These are phyloP conservation scores for Vulpes vulpes DNA, from an alignment of 2,113 vertebrate genomes.

Conservation along the genomic window DNA sequence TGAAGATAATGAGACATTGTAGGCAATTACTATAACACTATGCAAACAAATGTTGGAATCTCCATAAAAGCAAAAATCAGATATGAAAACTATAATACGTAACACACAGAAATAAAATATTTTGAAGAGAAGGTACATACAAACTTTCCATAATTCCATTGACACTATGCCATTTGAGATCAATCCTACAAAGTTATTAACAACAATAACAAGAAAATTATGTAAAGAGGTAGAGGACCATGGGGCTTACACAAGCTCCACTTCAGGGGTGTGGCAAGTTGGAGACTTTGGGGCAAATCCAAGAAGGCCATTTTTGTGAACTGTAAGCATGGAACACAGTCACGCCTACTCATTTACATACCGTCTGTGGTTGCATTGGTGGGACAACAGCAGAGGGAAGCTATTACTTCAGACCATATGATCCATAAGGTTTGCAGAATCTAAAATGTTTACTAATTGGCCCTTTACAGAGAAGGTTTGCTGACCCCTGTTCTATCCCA, in stretches of 20 bases:
- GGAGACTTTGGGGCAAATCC: neutral
- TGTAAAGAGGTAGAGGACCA: neutral
- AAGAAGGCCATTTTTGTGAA: neutral
- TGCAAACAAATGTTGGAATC: neutral
- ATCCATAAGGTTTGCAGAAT: neutral
- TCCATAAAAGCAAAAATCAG: conserved; percentile 8
- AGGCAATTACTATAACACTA: neutral
- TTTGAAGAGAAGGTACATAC: neutral
- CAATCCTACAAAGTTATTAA: neutral
- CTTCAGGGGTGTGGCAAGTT: neutral
- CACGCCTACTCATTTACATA: neutral
- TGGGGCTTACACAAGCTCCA: neutral
- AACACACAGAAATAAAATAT: neutral
- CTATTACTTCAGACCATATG: neutral
- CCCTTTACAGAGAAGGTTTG: neutral
- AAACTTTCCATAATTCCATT: neutral
- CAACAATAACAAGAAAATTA: conserved; percentile 6
- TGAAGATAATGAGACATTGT: neutral
- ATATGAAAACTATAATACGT: neutral
- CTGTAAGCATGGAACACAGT: neutral
- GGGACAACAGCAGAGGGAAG: neutral
- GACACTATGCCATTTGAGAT: neutral
- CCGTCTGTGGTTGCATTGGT: neutral
- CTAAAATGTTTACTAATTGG: neutral
- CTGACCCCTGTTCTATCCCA: neutral